These are phyloP conservation scores for Machimus rusticus DNA, from an alignment of 2,888 invertebrate genomes.

Conservation along the genomic window DNA sequence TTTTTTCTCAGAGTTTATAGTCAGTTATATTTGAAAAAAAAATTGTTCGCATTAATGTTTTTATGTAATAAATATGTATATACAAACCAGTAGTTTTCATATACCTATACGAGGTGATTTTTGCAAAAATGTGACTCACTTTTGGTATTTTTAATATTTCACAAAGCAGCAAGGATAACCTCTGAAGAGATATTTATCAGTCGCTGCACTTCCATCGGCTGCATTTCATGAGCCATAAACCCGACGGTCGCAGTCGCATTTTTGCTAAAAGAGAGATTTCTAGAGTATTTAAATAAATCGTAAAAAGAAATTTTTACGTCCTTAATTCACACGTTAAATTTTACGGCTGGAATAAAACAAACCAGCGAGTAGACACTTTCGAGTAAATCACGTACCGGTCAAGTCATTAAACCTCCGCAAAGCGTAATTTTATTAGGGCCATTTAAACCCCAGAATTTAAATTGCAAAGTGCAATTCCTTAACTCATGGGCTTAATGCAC, in stretches of 20 bases:
- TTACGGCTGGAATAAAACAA: constrained; percentile 29
- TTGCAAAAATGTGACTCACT: neutral
- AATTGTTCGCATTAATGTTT: no score
- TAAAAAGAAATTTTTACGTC: constrained; percentile 28
- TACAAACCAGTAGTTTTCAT: neutral
- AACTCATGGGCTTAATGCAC: constrained; percentile 17
- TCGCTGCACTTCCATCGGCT: neutral
- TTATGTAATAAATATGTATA: no score
- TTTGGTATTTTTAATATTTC: neutral
- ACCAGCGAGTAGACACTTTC: neutral
- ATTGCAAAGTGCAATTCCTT: constrained; percentile 38
- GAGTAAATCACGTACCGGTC: constrained; percentile 32
- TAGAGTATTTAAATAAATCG: constrained; percentile 29
- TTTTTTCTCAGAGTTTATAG: no score
- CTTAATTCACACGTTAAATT: constrained; percentile 33
- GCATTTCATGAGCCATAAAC: constrained; percentile 16
- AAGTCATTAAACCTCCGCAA: constrained; percentile 33
- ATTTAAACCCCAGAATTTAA: constrained; percentile 36
- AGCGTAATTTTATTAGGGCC: constrained; percentile 40
- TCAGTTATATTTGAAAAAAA: no score
- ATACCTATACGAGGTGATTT: neutral
- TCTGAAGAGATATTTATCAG: neutral
- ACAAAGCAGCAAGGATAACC: neutral
- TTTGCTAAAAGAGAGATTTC: constrained; percentile 29
- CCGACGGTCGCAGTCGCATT: neutral